A percentile compares a stretch with the other conserved stretches of the same genome.
Evolutionary conservation across 1,140 invertebrate genomes (phyloP).

Genomic region (Mya arenaria): DNA sequence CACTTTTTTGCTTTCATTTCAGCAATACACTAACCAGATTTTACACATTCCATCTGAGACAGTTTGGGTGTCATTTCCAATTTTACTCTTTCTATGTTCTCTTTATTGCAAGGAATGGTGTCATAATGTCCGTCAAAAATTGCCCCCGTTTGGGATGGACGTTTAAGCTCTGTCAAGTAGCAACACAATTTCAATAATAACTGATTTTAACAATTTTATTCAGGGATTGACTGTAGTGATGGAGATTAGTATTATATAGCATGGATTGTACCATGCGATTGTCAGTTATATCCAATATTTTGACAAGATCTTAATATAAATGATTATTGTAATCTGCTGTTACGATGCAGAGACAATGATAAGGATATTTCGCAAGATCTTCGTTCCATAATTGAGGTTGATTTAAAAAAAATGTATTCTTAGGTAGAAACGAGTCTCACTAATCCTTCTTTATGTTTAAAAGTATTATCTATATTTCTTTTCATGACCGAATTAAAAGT

Average conservation of each 20-base stretch:
- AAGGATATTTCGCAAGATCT: too few species aligned
- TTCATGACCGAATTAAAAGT: not conserved
- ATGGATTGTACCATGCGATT: too few species aligned
- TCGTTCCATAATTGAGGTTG: too few species aligned
- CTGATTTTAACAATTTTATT: not conserved
- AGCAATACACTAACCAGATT: not conserved
- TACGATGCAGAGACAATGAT: too few species aligned
- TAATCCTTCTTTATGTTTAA: too few species aligned
- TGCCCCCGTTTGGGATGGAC: not conserved
- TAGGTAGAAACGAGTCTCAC: too few species aligned
- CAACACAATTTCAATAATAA: not conserved
- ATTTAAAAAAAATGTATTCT: too few species aligned
- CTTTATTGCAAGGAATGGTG: not conserved
- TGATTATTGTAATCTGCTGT: too few species aligned
- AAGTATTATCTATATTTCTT: too few species aligned
- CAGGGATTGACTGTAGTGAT: not conserved
- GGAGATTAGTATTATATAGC: not conserved
- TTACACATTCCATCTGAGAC: not conserved
- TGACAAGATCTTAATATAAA: too few species aligned
- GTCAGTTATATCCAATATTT: too few species aligned
- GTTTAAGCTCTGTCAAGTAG: not conserved
- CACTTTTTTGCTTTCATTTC: not conserved
- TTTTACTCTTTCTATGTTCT: not conserved
- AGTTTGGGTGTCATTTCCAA: not conserved
- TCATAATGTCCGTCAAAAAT: constrained; percentile 6